Evolutionary conservation across 2,888 invertebrate genomes (phyloP).

Genomic region (Crepidodera aurea): DNA sequence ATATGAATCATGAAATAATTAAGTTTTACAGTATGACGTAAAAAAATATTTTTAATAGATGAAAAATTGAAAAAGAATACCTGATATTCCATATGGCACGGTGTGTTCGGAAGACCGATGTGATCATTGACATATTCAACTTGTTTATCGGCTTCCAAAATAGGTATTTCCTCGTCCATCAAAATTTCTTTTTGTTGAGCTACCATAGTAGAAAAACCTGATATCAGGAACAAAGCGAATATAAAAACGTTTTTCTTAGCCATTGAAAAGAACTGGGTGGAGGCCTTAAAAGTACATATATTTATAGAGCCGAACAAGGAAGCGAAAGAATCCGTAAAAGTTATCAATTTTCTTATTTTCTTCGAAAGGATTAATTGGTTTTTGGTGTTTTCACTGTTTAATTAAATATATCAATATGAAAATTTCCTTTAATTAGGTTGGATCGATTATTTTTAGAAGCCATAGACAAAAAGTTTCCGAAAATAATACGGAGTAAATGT

Average conservation of each 20-base stretch:
- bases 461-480: no score
- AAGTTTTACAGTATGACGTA: no score
- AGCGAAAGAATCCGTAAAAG: conserved; percentile 10
- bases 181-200: conserved; percentile 47
- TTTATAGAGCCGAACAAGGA: conserved; percentile 3
- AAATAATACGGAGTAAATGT: no score
- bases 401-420: no score
- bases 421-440: no score
- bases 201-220: conserved; percentile 25
- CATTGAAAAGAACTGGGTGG: conserved; percentile 25
- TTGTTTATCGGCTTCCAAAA: conserved; percentile 42
- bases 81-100: conserved; percentile 45
- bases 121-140: conserved; percentile 33
- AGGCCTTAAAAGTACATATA: not conserved
- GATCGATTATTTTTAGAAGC: no score
- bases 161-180: conserved; percentile 50
- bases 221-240: conserved; percentile 19
- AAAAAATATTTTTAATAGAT: no score
- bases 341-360: not conserved
- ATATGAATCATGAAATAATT: no score
- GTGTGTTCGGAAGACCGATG: conserved; percentile 35
- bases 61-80: no score
- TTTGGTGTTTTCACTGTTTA: not conserved
- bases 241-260: conserved; percentile 18
- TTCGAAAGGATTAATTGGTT: not conserved